Base-by-base conservation (phyloP, 1,140 invertebrate genomes). In the Diploscapter pachys region DNA sequence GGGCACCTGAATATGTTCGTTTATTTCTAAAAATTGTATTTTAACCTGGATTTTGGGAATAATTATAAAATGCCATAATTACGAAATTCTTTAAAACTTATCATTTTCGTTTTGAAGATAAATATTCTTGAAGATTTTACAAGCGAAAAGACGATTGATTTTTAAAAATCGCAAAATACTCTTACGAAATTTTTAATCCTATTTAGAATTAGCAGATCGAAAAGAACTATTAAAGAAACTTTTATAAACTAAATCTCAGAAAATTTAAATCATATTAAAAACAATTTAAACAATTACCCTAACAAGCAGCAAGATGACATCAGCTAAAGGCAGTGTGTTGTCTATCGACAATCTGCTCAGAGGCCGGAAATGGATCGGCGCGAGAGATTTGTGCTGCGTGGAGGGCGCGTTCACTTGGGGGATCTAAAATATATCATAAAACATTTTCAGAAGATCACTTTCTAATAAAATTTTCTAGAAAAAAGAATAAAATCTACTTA, bases 161-260 rank as follows among this genome's bases (percentile, higher is more conserved):
- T 31, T 31, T 31, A 31, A 31, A 31, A 31, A 31, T 31, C 31
- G 31, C 31, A 31, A 31, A 31, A 31, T 31, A 31, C 31, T 31
- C 31, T 31, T 31, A 31, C 31, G 31, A 31, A 31, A 31, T 31
- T 31, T 31, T 31, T 0, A 31, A 31, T 31, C 31, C 31, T 31
- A 31, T 31, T 31, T 31, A 31, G 31, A 31, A 31, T 31, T 31
- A 31, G 31, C 31, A 31, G 31, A 31, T 31, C 31, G 31, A 31
- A 31, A 31, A 31, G 31, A 31, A 1, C 31, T 31, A 31, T 31
- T 31, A 31, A 31, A 31, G 31, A 31, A 31, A 31, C 31, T 31
- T 31, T 31, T 59, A 13, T 59, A 59, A 13, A 59, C 13, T 13
- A 59, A 59, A 59, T 59, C 57, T 90, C 88, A 96, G 90, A 62